A percentile compares a stretch with the other conserved stretches of the same genome.
phyloP scores from a whole-genome alignment of 2,113 vertebrate genomes.

The Anolis carolinensis region DNA sequence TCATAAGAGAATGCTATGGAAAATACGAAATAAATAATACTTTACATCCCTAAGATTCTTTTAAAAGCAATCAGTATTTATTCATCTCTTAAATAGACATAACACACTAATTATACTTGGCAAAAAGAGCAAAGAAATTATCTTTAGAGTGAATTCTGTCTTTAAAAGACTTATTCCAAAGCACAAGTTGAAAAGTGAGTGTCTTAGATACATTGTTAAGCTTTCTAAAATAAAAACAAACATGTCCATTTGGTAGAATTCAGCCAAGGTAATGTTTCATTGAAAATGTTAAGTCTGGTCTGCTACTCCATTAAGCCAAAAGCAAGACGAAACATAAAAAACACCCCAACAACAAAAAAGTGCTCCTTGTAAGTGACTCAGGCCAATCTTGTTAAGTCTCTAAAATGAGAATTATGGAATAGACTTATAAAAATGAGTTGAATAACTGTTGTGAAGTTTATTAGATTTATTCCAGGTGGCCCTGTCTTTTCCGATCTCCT shows the following conservation, averaged over 20 bases:
- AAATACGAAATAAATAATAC: background rate
- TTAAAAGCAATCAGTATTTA: background rate
- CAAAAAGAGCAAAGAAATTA: too few species aligned
- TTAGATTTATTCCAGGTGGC: background rate
- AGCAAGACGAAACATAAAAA: background rate
- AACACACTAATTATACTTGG: background rate
- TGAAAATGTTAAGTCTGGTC: background rate
- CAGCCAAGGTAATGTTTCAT: background rate
- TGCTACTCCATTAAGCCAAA: background rate
- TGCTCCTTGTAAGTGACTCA: background rate
- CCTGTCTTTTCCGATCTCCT: background rate
- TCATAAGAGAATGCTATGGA: background rate
- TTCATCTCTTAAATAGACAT: background rate
- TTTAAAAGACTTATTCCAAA: background rate
- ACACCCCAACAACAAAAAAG: too few species aligned
- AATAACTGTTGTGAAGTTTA: background rate
- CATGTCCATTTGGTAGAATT: background rate
- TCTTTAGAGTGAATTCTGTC: background rate
- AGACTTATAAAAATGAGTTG: background rate
- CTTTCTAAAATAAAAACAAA: constrained; percentile 5
- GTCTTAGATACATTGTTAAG: background rate
- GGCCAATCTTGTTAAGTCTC: background rate
- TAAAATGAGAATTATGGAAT: background rate
- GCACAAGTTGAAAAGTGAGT: background rate
- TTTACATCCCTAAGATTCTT: background rate